Evolutionary conservation across 1,140 invertebrate species (phyloP).

Genomic region (Caenorhabditis remanei): DNA sequence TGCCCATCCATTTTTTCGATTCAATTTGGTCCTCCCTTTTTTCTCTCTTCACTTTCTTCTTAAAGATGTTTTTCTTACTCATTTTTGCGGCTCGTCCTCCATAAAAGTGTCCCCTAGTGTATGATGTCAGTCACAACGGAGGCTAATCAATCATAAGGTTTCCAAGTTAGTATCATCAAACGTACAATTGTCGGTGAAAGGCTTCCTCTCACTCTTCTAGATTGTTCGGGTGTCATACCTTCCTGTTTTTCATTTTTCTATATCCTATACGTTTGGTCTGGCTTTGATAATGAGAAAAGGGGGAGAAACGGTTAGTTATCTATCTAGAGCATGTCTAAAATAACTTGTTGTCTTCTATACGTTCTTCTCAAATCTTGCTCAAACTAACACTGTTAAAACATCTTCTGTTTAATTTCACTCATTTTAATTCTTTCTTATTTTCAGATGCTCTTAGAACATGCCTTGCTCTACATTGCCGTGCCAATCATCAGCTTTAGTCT

Average conservation of each 20-base stretch:
- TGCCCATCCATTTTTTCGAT: background rate
- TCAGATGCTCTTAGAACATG: slow-evolving; percentile 49
- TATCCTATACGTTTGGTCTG: too few relatives aligned
- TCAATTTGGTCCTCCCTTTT: background rate
- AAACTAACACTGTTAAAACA: background rate
- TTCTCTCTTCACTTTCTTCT: background rate
- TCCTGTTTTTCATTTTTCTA: background rate
- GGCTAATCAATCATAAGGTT: background rate
- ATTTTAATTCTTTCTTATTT: background rate
- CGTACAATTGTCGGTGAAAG: background rate
- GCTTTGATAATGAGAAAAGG: too few relatives aligned
- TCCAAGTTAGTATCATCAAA: slow-evolving; percentile 1
- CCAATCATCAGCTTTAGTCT: slow-evolving; percentile 43
- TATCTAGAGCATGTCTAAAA: too few relatives aligned
- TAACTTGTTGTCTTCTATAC: too few relatives aligned
- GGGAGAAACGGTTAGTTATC: too few relatives aligned
- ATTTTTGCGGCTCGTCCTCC: too few relatives aligned
- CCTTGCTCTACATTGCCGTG: slow-evolving; percentile 23
- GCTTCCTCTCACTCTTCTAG: background rate
- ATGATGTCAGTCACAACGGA: background rate
- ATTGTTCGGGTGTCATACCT: background rate
- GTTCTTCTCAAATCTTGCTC: background rate
- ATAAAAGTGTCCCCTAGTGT: too few relatives aligned
- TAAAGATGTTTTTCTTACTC: background rate
- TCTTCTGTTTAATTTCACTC: background rate